Conservation (phyloP, 2,113 vertebrate species). For the Ia io region DNA sequence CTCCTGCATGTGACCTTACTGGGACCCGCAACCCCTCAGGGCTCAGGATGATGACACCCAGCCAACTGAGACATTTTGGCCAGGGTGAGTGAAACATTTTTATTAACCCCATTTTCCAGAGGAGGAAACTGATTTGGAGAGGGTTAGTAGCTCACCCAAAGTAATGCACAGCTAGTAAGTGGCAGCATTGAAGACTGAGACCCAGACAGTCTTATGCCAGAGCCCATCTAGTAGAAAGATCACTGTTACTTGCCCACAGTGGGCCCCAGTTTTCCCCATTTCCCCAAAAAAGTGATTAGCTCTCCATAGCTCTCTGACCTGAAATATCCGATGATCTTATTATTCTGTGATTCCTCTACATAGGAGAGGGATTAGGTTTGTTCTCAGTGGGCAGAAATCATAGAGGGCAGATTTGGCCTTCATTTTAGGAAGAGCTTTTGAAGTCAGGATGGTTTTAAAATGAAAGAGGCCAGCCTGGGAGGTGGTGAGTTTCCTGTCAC, state of each 20-base stretch:
- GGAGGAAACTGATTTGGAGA: background rate
- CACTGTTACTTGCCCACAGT: background rate
- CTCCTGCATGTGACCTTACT: background rate
- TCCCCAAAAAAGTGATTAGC: background rate
- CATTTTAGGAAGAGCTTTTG: conserved; percentile 26
- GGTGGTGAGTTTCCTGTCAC: background rate
- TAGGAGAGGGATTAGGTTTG: background rate
- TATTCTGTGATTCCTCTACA: background rate
- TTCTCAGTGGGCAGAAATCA: background rate
- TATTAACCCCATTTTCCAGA: background rate
- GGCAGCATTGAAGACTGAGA: background rate
- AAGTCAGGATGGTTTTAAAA: background rate
- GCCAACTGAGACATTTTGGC: background rate
- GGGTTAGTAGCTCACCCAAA: background rate
- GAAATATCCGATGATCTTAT: background rate
- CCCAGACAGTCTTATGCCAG: background rate
- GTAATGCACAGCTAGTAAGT: background rate
- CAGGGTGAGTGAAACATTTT: background rate
- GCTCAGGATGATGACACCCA: background rate
- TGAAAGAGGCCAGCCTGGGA: background rate
- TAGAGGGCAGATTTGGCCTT: conserved; percentile 10
- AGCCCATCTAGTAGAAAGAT: background rate
- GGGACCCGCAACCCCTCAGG: background rate
- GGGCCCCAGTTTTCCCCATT: background rate
- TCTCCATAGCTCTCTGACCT: background rate